Conservation (phyloP, 2,888 invertebrate species). For the Aphidius colemani region DNA sequence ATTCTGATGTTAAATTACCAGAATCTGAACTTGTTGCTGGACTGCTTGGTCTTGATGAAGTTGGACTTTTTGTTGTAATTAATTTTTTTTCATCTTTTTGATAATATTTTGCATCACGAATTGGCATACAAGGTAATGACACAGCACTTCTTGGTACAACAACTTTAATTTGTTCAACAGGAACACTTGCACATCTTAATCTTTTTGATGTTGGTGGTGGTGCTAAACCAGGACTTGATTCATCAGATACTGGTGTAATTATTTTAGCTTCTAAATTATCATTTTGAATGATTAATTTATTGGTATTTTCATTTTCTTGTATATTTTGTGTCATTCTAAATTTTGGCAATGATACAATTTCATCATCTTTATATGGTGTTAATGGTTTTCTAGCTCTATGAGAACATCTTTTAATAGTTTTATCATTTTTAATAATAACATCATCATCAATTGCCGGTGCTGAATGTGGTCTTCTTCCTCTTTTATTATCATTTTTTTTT, state of each 20-base stretch:
- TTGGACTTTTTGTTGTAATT: slow-evolving; percentile 47
- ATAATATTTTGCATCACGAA: slow-evolving; percentile 50
- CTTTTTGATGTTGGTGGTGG: slow-evolving; percentile 46
- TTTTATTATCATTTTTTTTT: slow-evolving; percentile 35
- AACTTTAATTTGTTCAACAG: slow-evolving; percentile 53
- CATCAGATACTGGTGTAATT: slow-evolving; percentile 25
- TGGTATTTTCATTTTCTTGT: slow-evolving; percentile 47
- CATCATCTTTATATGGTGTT: slow-evolving; percentile 43
- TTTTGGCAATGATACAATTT: slow-evolving; percentile 39
- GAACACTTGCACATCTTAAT: slow-evolving; percentile 56
- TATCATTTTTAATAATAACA: slow-evolving; percentile 6
- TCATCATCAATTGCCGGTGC: slow-evolving; percentile 50
- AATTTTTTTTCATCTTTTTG: slow-evolving; percentile 43
- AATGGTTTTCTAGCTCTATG: slow-evolving; percentile 43
- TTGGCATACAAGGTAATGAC: slow-evolving; percentile 57
- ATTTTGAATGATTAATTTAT: slow-evolving; percentile 42
- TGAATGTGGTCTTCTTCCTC: slow-evolving; percentile 48
- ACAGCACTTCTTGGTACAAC: slow-evolving; percentile 56
- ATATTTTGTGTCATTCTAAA: slow-evolving; percentile 39
- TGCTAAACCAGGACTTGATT: slow-evolving; percentile 42
- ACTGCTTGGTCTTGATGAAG: slow-evolving; percentile 51
- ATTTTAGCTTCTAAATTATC: slow-evolving; percentile 36
- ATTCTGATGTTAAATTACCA: slow-evolving; percentile 74
- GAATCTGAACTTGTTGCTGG: slow-evolving; percentile 65
- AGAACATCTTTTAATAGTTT: slow-evolving; percentile 34